phyloP scores from a whole-genome alignment of 2,888 invertebrate species.

The Epinotia nisella region DNA sequence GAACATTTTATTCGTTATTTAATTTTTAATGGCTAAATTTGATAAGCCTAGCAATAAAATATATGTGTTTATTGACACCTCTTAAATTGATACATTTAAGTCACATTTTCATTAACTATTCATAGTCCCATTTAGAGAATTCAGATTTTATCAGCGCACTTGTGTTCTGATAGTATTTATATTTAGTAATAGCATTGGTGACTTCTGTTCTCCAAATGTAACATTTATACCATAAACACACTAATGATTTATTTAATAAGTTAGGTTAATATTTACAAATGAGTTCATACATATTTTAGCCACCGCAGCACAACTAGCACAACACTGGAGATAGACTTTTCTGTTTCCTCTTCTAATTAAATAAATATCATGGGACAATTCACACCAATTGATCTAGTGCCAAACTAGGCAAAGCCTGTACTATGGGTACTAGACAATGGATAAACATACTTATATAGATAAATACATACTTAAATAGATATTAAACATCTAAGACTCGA shows the following conservation, averaged over 20 bases:
- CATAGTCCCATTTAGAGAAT: constrained; percentile 9
- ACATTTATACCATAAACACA: constrained; percentile 30
- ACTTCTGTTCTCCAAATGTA: constrained; percentile 4
- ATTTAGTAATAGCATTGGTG: neutral
- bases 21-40: constrained; percentile 33
- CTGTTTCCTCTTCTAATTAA: too few relatives aligned
- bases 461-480: too few relatives aligned
- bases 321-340: too few relatives aligned
- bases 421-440: too few relatives aligned
- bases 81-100: constrained; percentile 39
- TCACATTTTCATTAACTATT: constrained; percentile 37
- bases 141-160: neutral
- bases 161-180: neutral
- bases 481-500: too few relatives aligned
- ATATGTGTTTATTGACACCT: constrained; percentile 34
- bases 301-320: constrained; percentile 9
- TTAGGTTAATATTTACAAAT: constrained; percentile 43
- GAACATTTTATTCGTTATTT: constrained; percentile 16
- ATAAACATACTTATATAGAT: too few relatives aligned
- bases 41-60: constrained; percentile 39
- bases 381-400: too few relatives aligned
- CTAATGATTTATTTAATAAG: constrained; percentile 37
- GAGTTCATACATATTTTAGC: constrained; percentile 27
- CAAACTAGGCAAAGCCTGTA: too few relatives aligned
- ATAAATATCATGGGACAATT: too few relatives aligned